Evolutionary conservation across 1,140 invertebrate species (phyloP), one percentile per base, ranked within the genome.

Genomic region (Telenomus remus): DNA sequence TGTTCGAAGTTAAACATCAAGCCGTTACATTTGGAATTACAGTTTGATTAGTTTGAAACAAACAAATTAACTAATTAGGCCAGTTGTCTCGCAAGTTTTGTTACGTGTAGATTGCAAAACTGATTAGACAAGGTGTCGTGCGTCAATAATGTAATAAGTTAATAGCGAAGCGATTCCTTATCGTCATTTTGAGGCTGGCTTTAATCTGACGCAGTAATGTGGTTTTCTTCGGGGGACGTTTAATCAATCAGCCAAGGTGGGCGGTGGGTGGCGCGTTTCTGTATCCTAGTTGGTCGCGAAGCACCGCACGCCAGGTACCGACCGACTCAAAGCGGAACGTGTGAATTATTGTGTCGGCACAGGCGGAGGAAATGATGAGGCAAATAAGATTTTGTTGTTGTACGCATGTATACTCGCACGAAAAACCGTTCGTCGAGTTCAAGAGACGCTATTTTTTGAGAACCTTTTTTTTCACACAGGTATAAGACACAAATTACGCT

Each of bases 181-280:
- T 72, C 49, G 46, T 15, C 61, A 49, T 60, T 60, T 57, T 19
- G 54, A 44, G 35, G 8, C 33, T 54, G 43, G 35, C 44, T 76
- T 78, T 73, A 78, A 73, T 78, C 65, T 53, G 69, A 69, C 46
- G 43, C 44, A 64, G 63, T 56, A 50, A 76, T 56, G 64, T 57
- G 16, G 68, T 66, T 72, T 72, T 75, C 75, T 77, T 49, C 43
- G 63, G 33, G 66, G 68, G 59, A 73, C 66, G 68, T 78, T 76
- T 78, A 80, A 78, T 80, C 78, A 78, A 80, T 80, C 64, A 73
- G 34, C n/a, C 37, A 42, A 39, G 44, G 65, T 64, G 50, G 51
- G 65, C 35, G 66, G 55, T 42, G 70, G 61, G 56, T 64, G 54
- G 35, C 39, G 65, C 74, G 61, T 79, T 79, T 77, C 70, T 75